Conservation (phyloP, 2,113 vertebrate species). For the Podocnemis expansa region DNA sequence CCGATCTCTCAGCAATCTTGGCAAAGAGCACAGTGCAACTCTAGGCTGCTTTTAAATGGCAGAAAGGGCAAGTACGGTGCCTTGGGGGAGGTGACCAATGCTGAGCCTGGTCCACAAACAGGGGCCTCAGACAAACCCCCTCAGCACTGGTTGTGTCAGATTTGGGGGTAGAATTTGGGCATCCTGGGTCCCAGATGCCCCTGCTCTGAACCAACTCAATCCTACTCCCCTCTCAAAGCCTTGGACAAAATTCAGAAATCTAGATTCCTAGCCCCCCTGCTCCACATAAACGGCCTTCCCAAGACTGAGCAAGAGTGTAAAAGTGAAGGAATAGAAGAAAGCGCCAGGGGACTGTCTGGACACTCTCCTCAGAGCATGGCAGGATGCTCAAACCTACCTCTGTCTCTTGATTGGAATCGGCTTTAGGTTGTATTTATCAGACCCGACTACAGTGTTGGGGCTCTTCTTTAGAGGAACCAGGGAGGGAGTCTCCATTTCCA, state of each 20-base stretch:
- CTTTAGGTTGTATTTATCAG: conserved; percentile 93
- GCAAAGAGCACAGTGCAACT: neutral
- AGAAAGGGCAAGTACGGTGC: neutral
- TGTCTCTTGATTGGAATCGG: conserved; percentile 91
- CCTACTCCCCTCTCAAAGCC: neutral
- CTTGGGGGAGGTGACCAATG: neutral
- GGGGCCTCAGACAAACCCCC: neutral
- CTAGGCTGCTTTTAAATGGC: neutral
- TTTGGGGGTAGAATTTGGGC: neutral
- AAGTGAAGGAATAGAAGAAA: neutral
- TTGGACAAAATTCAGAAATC: neutral
- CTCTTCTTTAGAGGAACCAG: conserved; percentile 84
- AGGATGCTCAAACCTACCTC: conserved; percentile 70
- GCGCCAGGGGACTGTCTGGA: neutral
- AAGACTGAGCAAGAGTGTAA: neutral
- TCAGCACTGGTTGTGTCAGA: neutral
- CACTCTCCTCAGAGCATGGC: rapidly evolving
- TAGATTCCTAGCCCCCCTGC: neutral
- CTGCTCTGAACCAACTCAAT: too few relatives aligned
- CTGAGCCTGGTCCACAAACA: neutral
- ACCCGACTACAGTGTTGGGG: conserved; percentile 74
- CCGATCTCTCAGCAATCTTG: neutral
- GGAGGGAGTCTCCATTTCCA: conserved; percentile 89
- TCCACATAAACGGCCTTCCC: neutral
- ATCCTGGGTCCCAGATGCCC: neutral